phyloP scores from a whole-genome alignment of 2,113 vertebrate species.

The Balaeniceps rex region DNA sequence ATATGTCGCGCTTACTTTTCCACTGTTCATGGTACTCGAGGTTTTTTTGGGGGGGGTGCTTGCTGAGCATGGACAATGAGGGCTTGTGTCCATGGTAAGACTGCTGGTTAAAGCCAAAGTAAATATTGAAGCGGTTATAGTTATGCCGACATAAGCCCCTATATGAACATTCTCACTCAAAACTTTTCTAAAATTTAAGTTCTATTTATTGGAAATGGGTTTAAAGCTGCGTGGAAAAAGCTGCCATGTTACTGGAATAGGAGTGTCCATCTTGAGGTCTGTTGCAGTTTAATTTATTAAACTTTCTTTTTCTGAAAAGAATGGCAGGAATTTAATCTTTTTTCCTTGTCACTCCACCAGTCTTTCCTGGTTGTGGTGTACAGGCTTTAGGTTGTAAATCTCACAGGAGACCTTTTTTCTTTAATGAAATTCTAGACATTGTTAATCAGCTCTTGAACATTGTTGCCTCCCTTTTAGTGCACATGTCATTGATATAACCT shows the following conservation, averaged over 20 bases:
- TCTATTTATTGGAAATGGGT: not conserved
- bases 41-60: not conserved
- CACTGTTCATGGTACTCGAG: not conserved
- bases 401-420: not conserved
- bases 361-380: not conserved
- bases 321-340: not conserved
- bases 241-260: not conserved
- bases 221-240: not conserved
- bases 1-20: not conserved
- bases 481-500: not conserved
- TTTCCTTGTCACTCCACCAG: not conserved
- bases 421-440: not conserved
- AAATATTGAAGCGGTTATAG: not conserved
- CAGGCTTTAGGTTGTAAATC: not conserved
- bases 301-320: not conserved
- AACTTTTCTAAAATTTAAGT: not conserved
- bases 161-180: not conserved
- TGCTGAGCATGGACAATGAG: not conserved
- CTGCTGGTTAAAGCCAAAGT: not conserved
- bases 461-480: not conserved
- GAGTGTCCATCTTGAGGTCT: not conserved
- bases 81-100: not conserved
- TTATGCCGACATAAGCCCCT: not conserved
- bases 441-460: not conserved
- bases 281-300: not conserved